A percentile compares a stretch with the other conserved stretches of the same genome.
These are phyloP conservation scores for Aurelia sp. DNA, from an alignment of 30 jellyfish, hydroid and myxozoan genomes.

Conservation along the genomic window DNA sequence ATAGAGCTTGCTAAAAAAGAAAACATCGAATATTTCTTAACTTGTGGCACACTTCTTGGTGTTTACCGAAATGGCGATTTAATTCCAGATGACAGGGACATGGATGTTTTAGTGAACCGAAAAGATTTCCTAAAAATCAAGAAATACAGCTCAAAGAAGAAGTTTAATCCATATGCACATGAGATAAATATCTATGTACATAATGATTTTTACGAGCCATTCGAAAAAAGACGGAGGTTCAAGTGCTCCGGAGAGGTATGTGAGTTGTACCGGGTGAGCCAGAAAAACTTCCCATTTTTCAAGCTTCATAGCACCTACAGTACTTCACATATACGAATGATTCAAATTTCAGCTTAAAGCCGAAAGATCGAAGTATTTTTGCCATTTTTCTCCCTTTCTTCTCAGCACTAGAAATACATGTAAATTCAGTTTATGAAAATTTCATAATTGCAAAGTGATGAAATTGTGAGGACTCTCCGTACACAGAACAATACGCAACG, in stretches of 20 bases:
- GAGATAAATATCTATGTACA: slow-evolving; percentile 63
- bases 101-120: slow-evolving; percentile 71
- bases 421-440: too few relatives aligned
- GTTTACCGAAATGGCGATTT: slow-evolving; percentile 79
- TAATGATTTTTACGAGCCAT: slow-evolving; percentile 77
- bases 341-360: too few relatives aligned
- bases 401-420: too few relatives aligned
- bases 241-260: slow-evolving; percentile 86
- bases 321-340: too few relatives aligned
- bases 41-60: slow-evolving; percentile 92
- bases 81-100: slow-evolving; percentile 80
- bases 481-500: too few relatives aligned
- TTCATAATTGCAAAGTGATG: too few relatives aligned
- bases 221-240: slow-evolving; percentile 73
- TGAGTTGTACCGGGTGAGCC: too few relatives aligned
- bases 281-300: too few relatives aligned
- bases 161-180: slow-evolving; percentile 60
- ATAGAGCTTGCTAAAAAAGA: slow-evolving; percentile 45
- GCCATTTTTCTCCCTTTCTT: too few relatives aligned
- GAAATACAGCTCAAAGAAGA: slow-evolving; percentile 33
- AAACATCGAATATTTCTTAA: slow-evolving; percentile 59
- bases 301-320: too few relatives aligned
- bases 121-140: slow-evolving; percentile 49
- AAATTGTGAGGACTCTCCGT: too few relatives aligned
- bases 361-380: too few relatives aligned